Evolutionary conservation across 92 coral and sea anemone genomes (phyloP).

Genomic region (Epizoanthus stellaris): DNA sequence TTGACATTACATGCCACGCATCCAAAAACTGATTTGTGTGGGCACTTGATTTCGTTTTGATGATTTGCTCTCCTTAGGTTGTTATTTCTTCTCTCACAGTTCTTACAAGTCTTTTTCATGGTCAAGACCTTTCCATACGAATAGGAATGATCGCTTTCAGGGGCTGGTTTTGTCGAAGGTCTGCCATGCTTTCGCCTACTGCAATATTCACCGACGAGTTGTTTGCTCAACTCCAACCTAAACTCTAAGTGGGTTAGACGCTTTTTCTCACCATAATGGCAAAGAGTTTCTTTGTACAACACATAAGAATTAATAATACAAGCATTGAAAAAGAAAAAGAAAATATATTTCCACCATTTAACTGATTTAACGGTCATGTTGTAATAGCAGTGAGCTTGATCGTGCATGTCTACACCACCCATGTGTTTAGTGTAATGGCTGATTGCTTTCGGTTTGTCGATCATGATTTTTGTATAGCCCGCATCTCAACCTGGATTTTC

Average conservation of each 20-base stretch:
- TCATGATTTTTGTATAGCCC: slow-evolving; percentile 13
- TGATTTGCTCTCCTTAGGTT: not conserved
- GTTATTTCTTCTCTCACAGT: not conserved
- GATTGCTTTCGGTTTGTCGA: slow-evolving; percentile 38
- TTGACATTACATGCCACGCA: not conserved
- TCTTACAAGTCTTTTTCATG: slow-evolving; percentile 1
- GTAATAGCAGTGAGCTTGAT: slow-evolving; percentile 23
- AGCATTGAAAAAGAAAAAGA: slow-evolving; percentile 15
- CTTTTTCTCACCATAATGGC: slow-evolving; percentile 5
- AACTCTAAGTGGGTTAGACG: not conserved
- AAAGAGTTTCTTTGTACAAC: slow-evolving; percentile 19
- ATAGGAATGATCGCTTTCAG: not conserved
- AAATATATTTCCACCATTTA: slow-evolving; percentile 26
- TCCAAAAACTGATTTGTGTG: not conserved
- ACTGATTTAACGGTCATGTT: slow-evolving; percentile 11
- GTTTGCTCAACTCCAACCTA: not conserved
- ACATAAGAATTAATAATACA: slow-evolving; percentile 16
- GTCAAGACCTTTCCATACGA: not conserved
- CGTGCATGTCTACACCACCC: slow-evolving; percentile 45
- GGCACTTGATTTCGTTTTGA: not conserved
- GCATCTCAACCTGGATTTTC: slow-evolving; percentile 21
- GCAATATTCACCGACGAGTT: not conserved
- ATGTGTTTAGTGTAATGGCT: slow-evolving; percentile 34
- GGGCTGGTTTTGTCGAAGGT: not conserved
- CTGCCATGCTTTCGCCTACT: too few relatives aligned